phyloP scores from a whole-genome alignment of 2,888 invertebrate species.

The Meteorus colon region DNA sequence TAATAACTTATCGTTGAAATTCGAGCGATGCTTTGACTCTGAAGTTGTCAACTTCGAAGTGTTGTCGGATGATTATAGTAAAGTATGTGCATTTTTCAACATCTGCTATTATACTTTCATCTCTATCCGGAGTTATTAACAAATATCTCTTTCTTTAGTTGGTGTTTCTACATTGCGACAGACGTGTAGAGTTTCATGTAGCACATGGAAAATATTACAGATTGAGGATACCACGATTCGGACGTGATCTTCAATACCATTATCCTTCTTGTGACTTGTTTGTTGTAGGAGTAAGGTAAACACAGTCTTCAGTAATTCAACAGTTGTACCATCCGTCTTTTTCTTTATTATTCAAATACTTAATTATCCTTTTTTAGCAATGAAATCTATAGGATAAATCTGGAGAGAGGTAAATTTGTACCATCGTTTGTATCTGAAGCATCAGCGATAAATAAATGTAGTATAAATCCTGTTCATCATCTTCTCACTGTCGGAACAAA shows the following conservation, averaged over 20 bases:
- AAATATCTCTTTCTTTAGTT: constrained; percentile 77
- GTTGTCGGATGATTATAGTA: constrained; percentile 96
- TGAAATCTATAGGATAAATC: constrained; percentile 94
- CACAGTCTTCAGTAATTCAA: neutral
- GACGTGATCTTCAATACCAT: constrained; percentile 94
- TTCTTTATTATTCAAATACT: neutral
- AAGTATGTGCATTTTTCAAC: constrained; percentile 76
- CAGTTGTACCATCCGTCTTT: neutral
- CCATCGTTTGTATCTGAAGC: constrained; percentile 87
- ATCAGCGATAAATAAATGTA: constrained; percentile 86
- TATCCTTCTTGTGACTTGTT: constrained; percentile 92
- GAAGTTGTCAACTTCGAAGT: constrained; percentile 96
- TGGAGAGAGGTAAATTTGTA: constrained; percentile 96
- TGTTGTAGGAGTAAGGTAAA: constrained; percentile 90
- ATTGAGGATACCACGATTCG: constrained; percentile 94
- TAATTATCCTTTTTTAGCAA: constrained; percentile 73
- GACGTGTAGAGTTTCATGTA: constrained; percentile 96
- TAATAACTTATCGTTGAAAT: constrained; percentile 95
- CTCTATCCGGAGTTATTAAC: constrained; percentile 9
- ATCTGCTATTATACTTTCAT: constrained; percentile 14
- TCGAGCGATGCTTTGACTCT: constrained; percentile 97
- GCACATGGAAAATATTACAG: constrained; percentile 94
- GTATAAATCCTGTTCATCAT: constrained; percentile 91
- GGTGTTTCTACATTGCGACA: constrained; percentile 90
- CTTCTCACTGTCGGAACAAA: constrained; percentile 90